Evolutionary conservation across 2,888 invertebrate species (phyloP), one percentile per base, ranked within the genome.

Genomic region (Lepetodrilus schrolli): DNA sequence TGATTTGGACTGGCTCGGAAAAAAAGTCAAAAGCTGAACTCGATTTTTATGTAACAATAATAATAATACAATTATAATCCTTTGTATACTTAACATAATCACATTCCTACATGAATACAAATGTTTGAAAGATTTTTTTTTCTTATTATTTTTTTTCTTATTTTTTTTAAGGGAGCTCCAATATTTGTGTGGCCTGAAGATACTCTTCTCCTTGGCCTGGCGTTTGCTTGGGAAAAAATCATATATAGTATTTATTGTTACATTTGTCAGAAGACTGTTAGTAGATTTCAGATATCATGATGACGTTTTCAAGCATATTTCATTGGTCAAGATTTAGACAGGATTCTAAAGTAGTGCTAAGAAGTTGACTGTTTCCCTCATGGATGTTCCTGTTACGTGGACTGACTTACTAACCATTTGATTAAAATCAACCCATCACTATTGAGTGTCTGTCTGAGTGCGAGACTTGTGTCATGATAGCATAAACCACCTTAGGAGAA

Each of bases 31-130:
- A 58, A 43, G 38, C 43, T 43, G 58, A 58, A 58, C 17, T 34
- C 26, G 58, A 58, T 30, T 34, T 58, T 34, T 26, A 30, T 58
- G 58, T 58, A 30, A 58, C 34, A 30, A 58, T 58, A 58, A n/a
- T n/a, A n/a, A n/a, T n/a, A n/a, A n/a, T 58, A 30, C 23, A 68
- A 26, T 68, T 68, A 26, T 68, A 68, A 68, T 68, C 68, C 68
- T 43, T 58, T 58, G 58, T 68, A 68, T 68, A 68, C 68, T 26
- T 47, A 58, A 43, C 68, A 68, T 68, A 68, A 26, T 68, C 68
- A 68, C 68, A 68, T 68, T 68, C 68, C 68, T 68, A 47, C 47
- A 47, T 47, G 68, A 43, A 26, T 37, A 66, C 66, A 37, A 37
- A 38, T 66, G 37, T 38, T 66, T 66, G 58, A 10, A 58, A 58